phyloP scores from a whole-genome alignment of 2,797 vertebrate genomes.

The Prunella strophiata region DNA sequence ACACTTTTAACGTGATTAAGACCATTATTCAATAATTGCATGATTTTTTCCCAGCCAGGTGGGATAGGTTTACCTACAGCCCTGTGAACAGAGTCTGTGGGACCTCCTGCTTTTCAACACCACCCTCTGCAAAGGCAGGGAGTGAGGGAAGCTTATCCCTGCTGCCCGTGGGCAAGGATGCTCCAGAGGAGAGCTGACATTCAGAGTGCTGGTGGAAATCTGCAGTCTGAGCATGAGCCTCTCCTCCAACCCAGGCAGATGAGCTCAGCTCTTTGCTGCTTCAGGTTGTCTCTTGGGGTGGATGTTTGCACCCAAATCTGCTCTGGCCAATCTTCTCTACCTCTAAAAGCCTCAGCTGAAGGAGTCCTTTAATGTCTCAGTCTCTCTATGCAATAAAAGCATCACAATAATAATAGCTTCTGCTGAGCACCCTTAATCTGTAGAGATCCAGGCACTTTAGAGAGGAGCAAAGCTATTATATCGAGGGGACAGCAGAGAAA shows the following conservation, averaged over 20 bases:
- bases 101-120: not conserved
- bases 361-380: conserved; percentile 33
- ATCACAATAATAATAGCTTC: conserved; percentile 57
- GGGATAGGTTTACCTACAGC: not conserved
- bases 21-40: not conserved
- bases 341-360: conserved; percentile 9
- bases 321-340: not conserved
- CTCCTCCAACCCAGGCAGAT: not conserved
- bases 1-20: not conserved
- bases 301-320: conserved; percentile 9
- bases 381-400: conserved; percentile 53
- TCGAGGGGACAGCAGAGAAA: not conserved
- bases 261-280: not conserved
- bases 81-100: rapidly evolving
- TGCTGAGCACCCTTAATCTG: conserved; percentile 58
- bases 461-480: conserved; percentile 54
- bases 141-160: not conserved
- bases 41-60: rapidly evolving
- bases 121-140: not conserved
- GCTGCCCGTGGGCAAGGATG: not conserved
- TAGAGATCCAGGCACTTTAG: conserved; percentile 45
- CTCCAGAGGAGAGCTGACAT: not conserved
- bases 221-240: not conserved
- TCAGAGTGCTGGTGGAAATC: not conserved
- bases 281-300: not conserved